Conservation (phyloP, 1,140 invertebrate genomes). For the Platyscapa corneri region DNA sequence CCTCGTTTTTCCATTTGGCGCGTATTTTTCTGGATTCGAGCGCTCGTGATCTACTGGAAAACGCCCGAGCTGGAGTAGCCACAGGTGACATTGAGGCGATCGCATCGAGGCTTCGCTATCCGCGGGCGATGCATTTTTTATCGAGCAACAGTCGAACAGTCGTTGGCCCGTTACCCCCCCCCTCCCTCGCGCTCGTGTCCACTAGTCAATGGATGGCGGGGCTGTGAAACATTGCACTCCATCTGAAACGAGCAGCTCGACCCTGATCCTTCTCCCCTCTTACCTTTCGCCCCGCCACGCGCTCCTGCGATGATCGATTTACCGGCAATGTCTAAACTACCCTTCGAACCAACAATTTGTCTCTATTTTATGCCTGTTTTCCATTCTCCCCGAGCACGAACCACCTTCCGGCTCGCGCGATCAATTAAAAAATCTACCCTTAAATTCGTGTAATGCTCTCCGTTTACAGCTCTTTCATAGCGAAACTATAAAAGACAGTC, state of each 20-base stretch:
- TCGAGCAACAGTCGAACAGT: conserved; percentile 27
- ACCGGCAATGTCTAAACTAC: conserved; percentile 42
- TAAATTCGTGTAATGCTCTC: not conserved
- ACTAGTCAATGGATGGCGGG: not conserved
- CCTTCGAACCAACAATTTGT: conserved; percentile 37
- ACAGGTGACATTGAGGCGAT: not conserved
- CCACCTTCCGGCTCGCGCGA: not conserved
- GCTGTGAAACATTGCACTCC: not conserved
- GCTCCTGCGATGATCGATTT: conserved; percentile 10
- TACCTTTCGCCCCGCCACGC: no score
- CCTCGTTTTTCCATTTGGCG: not conserved
- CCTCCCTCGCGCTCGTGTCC: not conserved
- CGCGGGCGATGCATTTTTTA: conserved; percentile 36
- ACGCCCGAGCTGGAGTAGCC: not conserved
- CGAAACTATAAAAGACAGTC: not conserved
- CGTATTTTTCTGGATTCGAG: not conserved
- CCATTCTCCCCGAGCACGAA: not conserved
- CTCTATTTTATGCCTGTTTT: not conserved
- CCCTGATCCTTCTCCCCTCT: not conserved
- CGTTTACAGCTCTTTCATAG: not conserved
- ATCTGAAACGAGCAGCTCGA: not conserved
- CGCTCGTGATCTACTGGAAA: not conserved
- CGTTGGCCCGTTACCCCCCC: no score
- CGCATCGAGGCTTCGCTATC: not conserved
- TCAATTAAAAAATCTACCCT: not conserved